A percentile compares a stretch with the other conserved stretches of the same genome.
Conservation (phyloP, 2,888 invertebrate genomes). For the Diarsia mendica region DNA sequence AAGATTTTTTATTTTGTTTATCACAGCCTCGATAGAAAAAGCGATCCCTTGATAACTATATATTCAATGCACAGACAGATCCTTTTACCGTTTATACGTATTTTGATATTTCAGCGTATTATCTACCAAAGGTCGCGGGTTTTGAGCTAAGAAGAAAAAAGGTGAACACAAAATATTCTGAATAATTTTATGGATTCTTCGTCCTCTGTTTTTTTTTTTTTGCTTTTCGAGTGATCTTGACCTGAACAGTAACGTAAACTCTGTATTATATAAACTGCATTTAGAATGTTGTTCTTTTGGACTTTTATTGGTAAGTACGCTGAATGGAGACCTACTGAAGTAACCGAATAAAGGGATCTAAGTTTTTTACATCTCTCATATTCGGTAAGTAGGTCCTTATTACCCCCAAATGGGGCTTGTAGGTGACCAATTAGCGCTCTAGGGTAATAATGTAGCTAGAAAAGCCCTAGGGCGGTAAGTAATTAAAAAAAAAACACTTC, state of each 20-base stretch:
- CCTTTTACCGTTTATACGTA: slow-evolving; percentile 52
- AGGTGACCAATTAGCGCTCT: no score
- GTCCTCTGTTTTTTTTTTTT: slow-evolving; percentile 38
- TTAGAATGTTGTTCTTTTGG: slow-evolving; percentile 50
- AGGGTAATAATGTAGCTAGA: no score
- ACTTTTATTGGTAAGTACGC: slow-evolving; percentile 25
- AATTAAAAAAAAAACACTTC: no score
- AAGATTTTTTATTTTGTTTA: slow-evolving; percentile 50
- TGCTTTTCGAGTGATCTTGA: slow-evolving; percentile 44
- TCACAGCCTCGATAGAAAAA: slow-evolving; percentile 29
- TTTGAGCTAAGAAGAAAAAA: slow-evolving; percentile 36
- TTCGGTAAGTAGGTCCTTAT: no score
- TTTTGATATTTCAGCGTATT: slow-evolving; percentile 47
- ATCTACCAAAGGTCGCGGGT: slow-evolving; percentile 34
- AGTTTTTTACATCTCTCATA: no score
- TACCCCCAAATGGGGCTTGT: no score
- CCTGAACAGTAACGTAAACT: slow-evolving; percentile 46
- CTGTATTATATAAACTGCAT: slow-evolving; percentile 52
- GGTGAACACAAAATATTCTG: slow-evolving; percentile 44
- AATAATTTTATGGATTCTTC: slow-evolving; percentile 48
- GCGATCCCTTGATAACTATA: slow-evolving; percentile 55
- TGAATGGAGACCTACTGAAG: slow-evolving; percentile 5
- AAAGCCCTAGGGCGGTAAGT: no score
- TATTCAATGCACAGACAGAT: slow-evolving; percentile 51
- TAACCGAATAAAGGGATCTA: slow-evolving; percentile 19